Evolutionary conservation across 2,888 invertebrate genomes (phyloP).

Genomic region (Callimorpha dominula): DNA sequence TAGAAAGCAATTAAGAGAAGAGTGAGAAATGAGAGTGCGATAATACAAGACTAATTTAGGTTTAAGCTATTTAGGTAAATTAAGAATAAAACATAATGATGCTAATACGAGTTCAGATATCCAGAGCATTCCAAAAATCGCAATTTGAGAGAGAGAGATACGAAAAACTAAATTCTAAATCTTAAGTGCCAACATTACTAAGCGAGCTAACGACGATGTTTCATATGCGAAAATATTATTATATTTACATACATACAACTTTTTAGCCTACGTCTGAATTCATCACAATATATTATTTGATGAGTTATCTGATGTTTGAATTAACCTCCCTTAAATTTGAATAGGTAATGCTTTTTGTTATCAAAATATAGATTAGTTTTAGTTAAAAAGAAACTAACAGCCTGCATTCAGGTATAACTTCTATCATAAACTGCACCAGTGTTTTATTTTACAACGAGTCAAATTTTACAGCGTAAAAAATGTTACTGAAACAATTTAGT

Average conservation of each 20-base stretch:
- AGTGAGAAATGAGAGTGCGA: too few relatives aligned
- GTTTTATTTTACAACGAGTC: constrained; percentile 7
- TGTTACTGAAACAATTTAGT: constrained; percentile 14
- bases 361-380: background rate
- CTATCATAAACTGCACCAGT: constrained; percentile 10
- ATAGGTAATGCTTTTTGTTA: background rate
- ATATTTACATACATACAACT: background rate
- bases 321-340: background rate
- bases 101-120: too few relatives aligned
- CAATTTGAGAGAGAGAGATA: too few relatives aligned
- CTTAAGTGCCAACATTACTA: background rate
- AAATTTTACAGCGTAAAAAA: constrained; percentile 13
- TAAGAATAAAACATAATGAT: too few relatives aligned
- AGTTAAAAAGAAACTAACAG: too few relatives aligned
- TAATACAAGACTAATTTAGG: too few relatives aligned
- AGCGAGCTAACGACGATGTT: background rate
- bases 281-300: background rate
- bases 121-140: too few relatives aligned
- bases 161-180: too few relatives aligned
- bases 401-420: background rate
- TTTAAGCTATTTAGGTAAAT: too few relatives aligned
- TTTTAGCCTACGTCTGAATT: background rate
- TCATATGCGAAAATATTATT: background rate
- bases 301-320: too few relatives aligned
- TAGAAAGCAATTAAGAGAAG: too few relatives aligned